Evolutionary conservation across 2,113 vertebrate species (phyloP).

Genomic region (Saccopteryx bilineata): DNA sequence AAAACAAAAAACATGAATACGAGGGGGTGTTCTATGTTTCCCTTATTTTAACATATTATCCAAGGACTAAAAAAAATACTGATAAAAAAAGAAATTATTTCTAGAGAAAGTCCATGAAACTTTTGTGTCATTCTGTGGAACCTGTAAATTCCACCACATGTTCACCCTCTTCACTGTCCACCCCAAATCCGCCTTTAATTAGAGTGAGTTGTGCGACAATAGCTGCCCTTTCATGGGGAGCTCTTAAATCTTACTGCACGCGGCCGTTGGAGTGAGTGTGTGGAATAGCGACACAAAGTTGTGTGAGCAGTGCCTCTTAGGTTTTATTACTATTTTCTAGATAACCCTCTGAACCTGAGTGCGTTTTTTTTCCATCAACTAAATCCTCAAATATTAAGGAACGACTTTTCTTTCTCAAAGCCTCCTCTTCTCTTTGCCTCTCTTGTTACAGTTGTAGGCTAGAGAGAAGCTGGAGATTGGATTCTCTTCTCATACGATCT

Average conservation of each 20-base stretch:
- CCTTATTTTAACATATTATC: neutral
- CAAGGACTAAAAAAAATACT: neutral
- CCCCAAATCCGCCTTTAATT: slow-evolving; percentile 76
- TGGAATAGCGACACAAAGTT: slow-evolving; percentile 63
- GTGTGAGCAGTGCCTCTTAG: slow-evolving; percentile 63
- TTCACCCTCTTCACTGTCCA: slow-evolving; percentile 40
- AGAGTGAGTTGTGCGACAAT: slow-evolving; percentile 40
- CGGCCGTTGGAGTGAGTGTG: slow-evolving; percentile 43
- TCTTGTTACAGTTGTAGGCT: slow-evolving; percentile 58
- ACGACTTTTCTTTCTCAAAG: slow-evolving; percentile 71
- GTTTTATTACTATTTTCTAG: slow-evolving; percentile 50
- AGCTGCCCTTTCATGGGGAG: slow-evolving; percentile 44
- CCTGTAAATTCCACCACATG: neutral
- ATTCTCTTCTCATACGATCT: slow-evolving; percentile 39
- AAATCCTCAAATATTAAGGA: slow-evolving; percentile 78
- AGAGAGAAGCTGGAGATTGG: slow-evolving; percentile 66
- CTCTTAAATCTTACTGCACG: slow-evolving; percentile 71
- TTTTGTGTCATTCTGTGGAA: neutral
- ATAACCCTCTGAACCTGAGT: slow-evolving; percentile 77
- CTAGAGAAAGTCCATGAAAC: neutral
- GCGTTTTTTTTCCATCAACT: slow-evolving; percentile 72
- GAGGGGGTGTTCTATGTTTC: neutral
- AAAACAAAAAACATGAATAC: neutral
- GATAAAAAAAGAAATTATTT: neutral
- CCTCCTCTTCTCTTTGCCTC: slow-evolving; percentile 73